Conservation (phyloP, 2,113 vertebrate species). For the Phylloscopus trochilus region DNA sequence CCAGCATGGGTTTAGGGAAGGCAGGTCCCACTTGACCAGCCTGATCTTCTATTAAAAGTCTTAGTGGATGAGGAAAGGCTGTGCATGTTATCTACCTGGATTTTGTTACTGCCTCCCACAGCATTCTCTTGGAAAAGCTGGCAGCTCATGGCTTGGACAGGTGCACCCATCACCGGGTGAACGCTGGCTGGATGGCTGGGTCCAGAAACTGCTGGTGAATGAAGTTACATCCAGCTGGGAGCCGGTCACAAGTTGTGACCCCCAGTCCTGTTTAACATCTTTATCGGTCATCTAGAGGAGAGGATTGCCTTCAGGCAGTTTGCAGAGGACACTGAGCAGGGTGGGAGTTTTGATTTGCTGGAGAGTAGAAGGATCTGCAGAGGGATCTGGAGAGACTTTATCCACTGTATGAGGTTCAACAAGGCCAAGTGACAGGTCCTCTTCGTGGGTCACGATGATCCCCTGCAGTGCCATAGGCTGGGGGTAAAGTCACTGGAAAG, state of each 20-base stretch:
- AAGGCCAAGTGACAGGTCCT: background rate
- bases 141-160: background rate
- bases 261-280: background rate
- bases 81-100: background rate
- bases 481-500: background rate
- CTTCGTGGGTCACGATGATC: accelerated
- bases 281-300: background rate
- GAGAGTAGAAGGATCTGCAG: background rate
- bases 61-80: background rate
- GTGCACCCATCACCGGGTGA: background rate
- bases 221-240: background rate
- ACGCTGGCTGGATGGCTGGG: background rate
- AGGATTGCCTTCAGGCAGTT: background rate
- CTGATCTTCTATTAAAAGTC: background rate
- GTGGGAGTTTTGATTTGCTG: background rate
- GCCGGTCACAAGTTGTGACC: background rate
- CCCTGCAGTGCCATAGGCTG: too few relatives aligned
- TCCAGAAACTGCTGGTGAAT: background rate
- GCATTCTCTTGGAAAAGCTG: background rate
- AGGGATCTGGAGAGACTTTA: background rate
- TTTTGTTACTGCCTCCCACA: background rate
- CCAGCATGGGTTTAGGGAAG: background rate
- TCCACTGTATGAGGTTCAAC: background rate
- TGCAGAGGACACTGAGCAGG: background rate
- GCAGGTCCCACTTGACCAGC: background rate